phyloP scores from a whole-genome alignment of 37 sponge, comb jelly and placozoan genomes.

The Mnemiopsis leidyi region DNA sequence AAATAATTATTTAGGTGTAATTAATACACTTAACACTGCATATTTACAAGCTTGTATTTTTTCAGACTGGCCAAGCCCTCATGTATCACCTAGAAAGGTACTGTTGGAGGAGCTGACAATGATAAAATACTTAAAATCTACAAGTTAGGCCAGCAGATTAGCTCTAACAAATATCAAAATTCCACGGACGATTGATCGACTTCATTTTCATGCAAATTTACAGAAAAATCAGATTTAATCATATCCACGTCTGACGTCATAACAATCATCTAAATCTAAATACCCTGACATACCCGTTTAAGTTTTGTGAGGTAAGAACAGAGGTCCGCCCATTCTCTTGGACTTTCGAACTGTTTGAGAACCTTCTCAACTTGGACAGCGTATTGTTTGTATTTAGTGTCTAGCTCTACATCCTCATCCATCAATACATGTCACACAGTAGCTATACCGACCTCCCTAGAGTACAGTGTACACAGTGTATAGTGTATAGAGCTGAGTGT shows the following conservation, averaged over 20 bases:
- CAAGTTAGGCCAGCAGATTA: no score
- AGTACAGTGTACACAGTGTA: background rate
- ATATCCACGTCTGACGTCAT: no score
- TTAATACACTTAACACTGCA: background rate
- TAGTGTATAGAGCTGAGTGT: no score
- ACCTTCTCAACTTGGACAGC: slow-evolving; percentile 75
- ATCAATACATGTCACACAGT: slow-evolving; percentile 40
- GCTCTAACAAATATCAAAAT: background rate
- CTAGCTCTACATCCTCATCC: slow-evolving; percentile 67
- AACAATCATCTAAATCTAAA: no score
- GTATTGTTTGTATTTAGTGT: slow-evolving; percentile 82
- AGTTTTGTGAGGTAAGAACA: slow-evolving; percentile 78
- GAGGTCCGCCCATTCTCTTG: slow-evolving; percentile 91
- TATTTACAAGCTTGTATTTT: slow-evolving; percentile 54
- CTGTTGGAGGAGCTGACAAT: no score
- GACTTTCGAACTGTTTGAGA: slow-evolving; percentile 78
- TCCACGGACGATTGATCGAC: no score
- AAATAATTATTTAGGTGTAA: no score
- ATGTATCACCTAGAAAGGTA: background rate
- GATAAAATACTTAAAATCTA: no score
- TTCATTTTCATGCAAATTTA: no score
- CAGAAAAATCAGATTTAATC: no score
- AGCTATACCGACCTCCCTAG: background rate
- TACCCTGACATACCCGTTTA: slow-evolving; percentile 83
- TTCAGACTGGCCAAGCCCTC: slow-evolving; percentile 12